Base-by-base conservation (phyloP, 2,797 vertebrate genomes). In the Rhadinocentrus ornatus region DNA sequence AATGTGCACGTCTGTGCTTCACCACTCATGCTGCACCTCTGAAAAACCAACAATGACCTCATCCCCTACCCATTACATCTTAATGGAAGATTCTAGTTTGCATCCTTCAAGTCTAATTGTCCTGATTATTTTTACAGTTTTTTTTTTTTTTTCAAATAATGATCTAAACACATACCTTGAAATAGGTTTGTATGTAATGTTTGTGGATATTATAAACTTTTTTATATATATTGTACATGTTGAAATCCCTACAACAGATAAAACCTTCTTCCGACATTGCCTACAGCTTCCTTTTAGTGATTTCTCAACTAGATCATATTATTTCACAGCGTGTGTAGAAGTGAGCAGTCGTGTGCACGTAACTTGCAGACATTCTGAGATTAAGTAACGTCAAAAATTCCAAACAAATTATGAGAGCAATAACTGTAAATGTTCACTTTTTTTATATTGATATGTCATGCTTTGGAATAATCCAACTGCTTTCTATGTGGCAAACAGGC, bases 1-100 rank as follows among this genome's bases (percentile, higher is more conserved):
- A 72, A 77, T 68, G 18, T 76, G 61, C 63, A 70, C 70, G 24
- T 62, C 63, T 62, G 52, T 56, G 39, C 54, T 54, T 15, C 62
- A 56, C 8, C 55, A 53, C 31, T 44, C 41, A 7, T 50, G 22
- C 35, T 22, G 18, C 44, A 48, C 35, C 26, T 54, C 57, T 75
- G 27, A 68, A 73, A 60, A 34, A 56, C 56, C 58, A 68, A 31
- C 55, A 58, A 31, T 34, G 39, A 56, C 24, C 31, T 44, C 26
- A 52, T 72, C 67, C 16, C 57, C 53, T n/a, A 53, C 62, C 22
- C 44, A 50, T 60, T 69, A 57, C 13, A 3, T 41, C 29, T 24
- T 57, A 64, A 55, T 69, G 0, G 24, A 59, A 73, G 55, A 41
- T 54, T 31, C 20, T 54, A 7, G 39, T 66, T 69, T 37, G 35